Percentiles rank a stretch among this genome's conserved stretches.
Conservation (phyloP, 2,888 invertebrate genomes). For the Drosophila mercatorum region DNA sequence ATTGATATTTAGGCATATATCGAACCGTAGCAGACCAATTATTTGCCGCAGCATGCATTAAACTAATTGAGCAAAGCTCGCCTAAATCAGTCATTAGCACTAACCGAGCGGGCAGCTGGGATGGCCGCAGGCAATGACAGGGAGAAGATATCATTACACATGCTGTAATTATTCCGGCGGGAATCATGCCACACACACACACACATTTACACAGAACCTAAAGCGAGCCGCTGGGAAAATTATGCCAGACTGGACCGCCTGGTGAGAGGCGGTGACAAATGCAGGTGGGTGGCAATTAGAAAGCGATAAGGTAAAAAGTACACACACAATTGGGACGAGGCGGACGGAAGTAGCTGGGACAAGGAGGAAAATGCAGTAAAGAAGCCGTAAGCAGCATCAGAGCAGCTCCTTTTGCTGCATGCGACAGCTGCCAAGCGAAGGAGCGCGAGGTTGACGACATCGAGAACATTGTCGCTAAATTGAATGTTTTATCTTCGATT, state of each 20-base stretch:
- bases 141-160: slow-evolving; percentile 34
- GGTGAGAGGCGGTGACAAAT: slow-evolving; percentile 19
- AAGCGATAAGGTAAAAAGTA: slow-evolving; percentile 71
- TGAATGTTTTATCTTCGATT: slow-evolving; percentile 62
- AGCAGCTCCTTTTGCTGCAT: slow-evolving; percentile 47
- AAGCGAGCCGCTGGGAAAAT: slow-evolving; percentile 50
- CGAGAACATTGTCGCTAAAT: slow-evolving; percentile 64
- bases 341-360: slow-evolving; percentile 31
- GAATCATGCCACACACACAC: slow-evolving; percentile 53
- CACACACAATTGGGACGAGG: slow-evolving; percentile 37
- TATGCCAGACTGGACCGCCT: slow-evolving; percentile 47
- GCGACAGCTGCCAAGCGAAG: slow-evolving; percentile 66
- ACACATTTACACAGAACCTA: not conserved
- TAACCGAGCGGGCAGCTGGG: slow-evolving; percentile 37
- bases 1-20: slow-evolving; percentile 11
- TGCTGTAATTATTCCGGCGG: slow-evolving; percentile 77
- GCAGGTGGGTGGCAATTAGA: slow-evolving; percentile 67
- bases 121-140: slow-evolving; percentile 59
- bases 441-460: slow-evolving; percentile 20
- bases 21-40: slow-evolving; percentile 49
- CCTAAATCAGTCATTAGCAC: slow-evolving; percentile 60
- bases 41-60: slow-evolving; percentile 46
- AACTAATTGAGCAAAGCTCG: slow-evolving; percentile 70
- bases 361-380: slow-evolving; percentile 58
- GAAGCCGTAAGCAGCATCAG: slow-evolving; percentile 30